Evolutionary conservation across 2,113 vertebrate genomes (phyloP).

Genomic region (Carassius carassius): DNA sequence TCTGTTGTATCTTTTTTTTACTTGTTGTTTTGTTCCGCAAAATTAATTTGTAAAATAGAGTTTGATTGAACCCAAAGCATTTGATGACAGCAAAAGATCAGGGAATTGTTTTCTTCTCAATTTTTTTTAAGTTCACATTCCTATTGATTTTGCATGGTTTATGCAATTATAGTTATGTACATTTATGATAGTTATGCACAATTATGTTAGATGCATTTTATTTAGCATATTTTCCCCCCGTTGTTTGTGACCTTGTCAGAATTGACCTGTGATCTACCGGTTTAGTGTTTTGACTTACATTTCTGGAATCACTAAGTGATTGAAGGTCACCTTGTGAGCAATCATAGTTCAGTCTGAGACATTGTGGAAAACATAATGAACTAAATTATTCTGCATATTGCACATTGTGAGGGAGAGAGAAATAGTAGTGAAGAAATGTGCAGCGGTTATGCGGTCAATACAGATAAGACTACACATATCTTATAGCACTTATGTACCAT

Average conservation of each 20-base stretch:
- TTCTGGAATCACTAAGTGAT: too few species aligned
- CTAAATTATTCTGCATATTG: background rate
- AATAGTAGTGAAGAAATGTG: slow-evolving; percentile 17
- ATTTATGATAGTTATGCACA: background rate
- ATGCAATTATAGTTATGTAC: too few species aligned
- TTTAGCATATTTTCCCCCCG: background rate
- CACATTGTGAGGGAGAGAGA: background rate
- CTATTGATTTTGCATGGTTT: background rate
- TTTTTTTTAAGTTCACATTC: background rate
- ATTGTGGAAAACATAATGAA: background rate
- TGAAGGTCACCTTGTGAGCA: background rate
- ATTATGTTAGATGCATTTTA: too few species aligned
- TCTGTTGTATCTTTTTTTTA: background rate
- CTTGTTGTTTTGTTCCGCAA: background rate
- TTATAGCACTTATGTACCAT: slow-evolving; percentile 59
- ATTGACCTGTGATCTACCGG: background rate
- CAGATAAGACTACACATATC: slow-evolving; percentile 57
- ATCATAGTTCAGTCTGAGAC: background rate
- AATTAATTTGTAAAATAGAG: too few species aligned
- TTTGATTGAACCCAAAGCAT: background rate
- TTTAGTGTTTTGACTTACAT: background rate
- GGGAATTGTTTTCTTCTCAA: too few species aligned
- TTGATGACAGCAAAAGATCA: background rate
- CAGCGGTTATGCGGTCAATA: slow-evolving; percentile 45
- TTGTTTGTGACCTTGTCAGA: background rate